These are phyloP conservation scores for Chelonus insularis DNA, from an alignment of 1,140 invertebrate species.

Conservation along the genomic window DNA sequence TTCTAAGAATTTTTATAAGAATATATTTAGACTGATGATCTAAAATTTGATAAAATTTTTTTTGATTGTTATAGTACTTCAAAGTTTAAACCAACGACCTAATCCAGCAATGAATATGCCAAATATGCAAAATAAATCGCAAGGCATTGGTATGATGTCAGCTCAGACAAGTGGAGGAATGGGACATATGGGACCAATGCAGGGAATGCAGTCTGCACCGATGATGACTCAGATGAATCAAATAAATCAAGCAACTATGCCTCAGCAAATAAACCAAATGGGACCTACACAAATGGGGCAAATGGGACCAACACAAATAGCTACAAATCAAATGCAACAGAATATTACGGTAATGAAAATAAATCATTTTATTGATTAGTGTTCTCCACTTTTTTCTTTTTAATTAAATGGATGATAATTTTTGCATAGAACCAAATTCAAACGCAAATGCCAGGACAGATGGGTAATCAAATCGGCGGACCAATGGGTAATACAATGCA, in stretches of 20 bases:
- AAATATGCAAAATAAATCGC: slow-evolving; percentile 63
- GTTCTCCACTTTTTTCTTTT: not conserved
- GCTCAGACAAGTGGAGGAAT: slow-evolving; percentile 52
- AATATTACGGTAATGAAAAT: slow-evolving; percentile 45
- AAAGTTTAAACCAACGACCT: slow-evolving; percentile 66
- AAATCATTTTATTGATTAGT: slow-evolving; percentile 10
- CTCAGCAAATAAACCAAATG: slow-evolving; percentile 54
- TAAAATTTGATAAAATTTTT: not conserved
- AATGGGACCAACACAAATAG: slow-evolving; percentile 47
- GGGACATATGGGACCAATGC: slow-evolving; percentile 52
- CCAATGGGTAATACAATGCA: slow-evolving; percentile 54
- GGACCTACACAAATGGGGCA: slow-evolving; percentile 46
- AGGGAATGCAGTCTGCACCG: slow-evolving; percentile 49
- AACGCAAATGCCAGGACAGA: slow-evolving; percentile 60
- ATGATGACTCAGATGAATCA: slow-evolving; percentile 57
- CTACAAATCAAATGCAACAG: slow-evolving; percentile 50
- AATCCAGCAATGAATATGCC: slow-evolving; percentile 64
- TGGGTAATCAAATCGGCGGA: slow-evolving; percentile 55
- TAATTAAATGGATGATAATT: slow-evolving; percentile 12
- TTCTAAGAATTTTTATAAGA: too few species aligned
- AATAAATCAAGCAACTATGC: slow-evolving; percentile 51
- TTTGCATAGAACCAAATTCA: slow-evolving; percentile 53
- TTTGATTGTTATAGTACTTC: slow-evolving; percentile 56
- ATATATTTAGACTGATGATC: too few species aligned
- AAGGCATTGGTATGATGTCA: slow-evolving; percentile 57